Evolutionary conservation across 2,113 vertebrate genomes (phyloP).

Genomic region (Syngnathoides biaculeatus): DNA sequence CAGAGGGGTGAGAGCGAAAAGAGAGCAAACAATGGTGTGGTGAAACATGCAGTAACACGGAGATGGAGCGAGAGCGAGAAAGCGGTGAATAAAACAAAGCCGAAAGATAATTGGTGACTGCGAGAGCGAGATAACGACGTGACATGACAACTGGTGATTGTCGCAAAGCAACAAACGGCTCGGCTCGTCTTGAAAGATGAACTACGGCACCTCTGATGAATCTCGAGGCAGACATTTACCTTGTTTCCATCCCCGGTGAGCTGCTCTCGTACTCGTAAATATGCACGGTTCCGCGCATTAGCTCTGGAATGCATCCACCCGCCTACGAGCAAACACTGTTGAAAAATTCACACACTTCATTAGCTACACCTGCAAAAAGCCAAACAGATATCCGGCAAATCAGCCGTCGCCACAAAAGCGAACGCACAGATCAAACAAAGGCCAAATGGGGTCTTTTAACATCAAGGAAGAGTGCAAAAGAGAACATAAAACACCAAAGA

Average conservation of each 20-base stretch:
- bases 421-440: too few relatives aligned
- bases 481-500: too few relatives aligned
- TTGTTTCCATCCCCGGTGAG: not conserved
- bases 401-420: too few relatives aligned
- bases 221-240: not conserved
- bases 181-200: constrained; percentile 32
- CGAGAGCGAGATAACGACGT: constrained; percentile 27
- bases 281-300: constrained; percentile 10
- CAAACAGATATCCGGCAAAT: not conserved
- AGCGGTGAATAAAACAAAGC: constrained; percentile 8
- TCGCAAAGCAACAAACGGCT: constrained; percentile 32
- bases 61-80: not conserved
- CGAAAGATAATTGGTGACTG: constrained; percentile 38
- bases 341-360: not conserved
- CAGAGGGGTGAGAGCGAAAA: not conserved
- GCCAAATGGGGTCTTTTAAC: too few relatives aligned
- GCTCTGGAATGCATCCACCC: constrained; percentile 11
- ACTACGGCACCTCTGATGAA: not conserved
- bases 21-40: not conserved
- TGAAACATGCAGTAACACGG: constrained; percentile 5
- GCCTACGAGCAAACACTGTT: not conserved
- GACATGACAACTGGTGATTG: constrained; percentile 47
- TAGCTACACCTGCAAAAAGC: not conserved
- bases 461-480: too few relatives aligned
- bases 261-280: constrained; percentile 1